Base-by-base conservation (phyloP, 2,113 vertebrate species). In the Sinocyclocheilus maitianheensis region DNA sequence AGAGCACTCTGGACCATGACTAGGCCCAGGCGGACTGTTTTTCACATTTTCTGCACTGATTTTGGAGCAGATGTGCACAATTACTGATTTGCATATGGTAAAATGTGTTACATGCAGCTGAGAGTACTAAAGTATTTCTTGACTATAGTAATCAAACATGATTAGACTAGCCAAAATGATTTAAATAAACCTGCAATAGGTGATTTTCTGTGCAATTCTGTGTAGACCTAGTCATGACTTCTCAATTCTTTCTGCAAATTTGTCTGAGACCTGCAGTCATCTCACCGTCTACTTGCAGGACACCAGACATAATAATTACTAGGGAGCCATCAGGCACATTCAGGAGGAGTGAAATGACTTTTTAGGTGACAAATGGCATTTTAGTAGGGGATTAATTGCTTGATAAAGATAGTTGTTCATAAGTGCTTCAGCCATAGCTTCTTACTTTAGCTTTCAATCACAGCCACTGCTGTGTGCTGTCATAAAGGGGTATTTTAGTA, bases 241-340 rank as follows among this genome's bases (percentile, higher is more conserved):
- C 67, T 88, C 71, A 53, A 55, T 84, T 83, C 72, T 82, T 84
- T 1, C 46, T 77, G 77, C 43, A 85, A 83, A 88, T 83, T 26
- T 75, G 65, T n/a, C 46, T 55, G 46, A 58, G 72, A 55, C 65
- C 58, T 69, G 63, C 55, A 34, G 30, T 53, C 22, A 84, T 55
- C 16, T 65, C 12, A 9, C 75, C n/a, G 48, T 43, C 30, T 55
- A 16, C 30, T 18, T 26, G 14, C 65, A 69, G 26, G 65, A 69
- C 65, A 69, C 65, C 26, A 34, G 26, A 58, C 18, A 58, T 58
- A 2, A 20, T 58, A 65, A 65, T 65, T 24, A 65, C 9, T 65
- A 4, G 26, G 2, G 67, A 69, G 30, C 67, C 16, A 20, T 34
- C 3, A 3, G 16, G 30, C 14, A 69, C 30, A 69, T 69, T 69